Base-by-base conservation (phyloP, 2,797 vertebrate genomes). In the Chiroxiphia lanceolata region DNA sequence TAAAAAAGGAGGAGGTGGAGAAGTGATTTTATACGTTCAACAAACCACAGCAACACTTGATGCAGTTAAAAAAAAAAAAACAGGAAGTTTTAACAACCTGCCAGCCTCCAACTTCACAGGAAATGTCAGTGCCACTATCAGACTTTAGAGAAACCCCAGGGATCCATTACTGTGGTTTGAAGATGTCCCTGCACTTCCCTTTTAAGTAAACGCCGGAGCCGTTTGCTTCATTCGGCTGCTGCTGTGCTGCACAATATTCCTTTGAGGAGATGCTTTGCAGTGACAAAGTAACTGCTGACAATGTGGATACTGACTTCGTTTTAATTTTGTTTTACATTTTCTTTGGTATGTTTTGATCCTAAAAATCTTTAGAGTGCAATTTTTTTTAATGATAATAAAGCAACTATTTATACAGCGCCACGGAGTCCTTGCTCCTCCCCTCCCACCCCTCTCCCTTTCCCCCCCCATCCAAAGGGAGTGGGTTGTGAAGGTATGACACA, bases 241-340 rank as follows among this genome's bases (percentile, higher is more conserved):
- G 90, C 96, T 96, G 94, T 59, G 95, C 93, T 72, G 87, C 95
- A 92, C 95, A 93, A 86, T 96, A 95, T 95, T 96, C 95, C 96
- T 97, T 96, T 96, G 96, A 97, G 95, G 89, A 94, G 94, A 83
- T 89, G 92, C 93, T 97, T 97, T 97, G 94, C 94, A 93, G 72
- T 95, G 97, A 97, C 96, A 97, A 96, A 97, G 95, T 97, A 97
- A 95, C 96, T 97, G 96, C 96, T 97, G 96, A 97, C 96, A 96
- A 93, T 54, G 93, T 95, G 95, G 94, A 97, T 94, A 74, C 95
- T 5, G 56, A 27, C 95, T 96, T 97, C 92, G 72, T 95, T 97
- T 96, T 97, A 95, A 97, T 97, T 97, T 97, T 96, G 94, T 96
- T 97, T 96, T 96, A 96, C 96, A 96, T 95, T 95, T 93, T 72